Evolutionary conservation across 2,797 vertebrate species (phyloP).

Genomic region (Champsocephalus gunnari): DNA sequence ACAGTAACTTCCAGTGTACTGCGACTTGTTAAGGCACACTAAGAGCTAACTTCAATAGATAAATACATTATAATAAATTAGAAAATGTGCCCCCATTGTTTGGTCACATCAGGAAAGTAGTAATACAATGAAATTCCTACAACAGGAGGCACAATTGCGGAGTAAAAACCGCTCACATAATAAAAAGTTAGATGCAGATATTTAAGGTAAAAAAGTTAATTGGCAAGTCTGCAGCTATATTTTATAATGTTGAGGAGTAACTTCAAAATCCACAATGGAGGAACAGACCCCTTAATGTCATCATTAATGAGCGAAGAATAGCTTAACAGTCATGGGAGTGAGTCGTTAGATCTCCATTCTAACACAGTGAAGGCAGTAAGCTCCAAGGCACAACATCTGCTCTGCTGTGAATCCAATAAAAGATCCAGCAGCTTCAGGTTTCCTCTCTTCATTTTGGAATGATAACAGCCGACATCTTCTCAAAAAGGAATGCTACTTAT

Average conservation of each 20-base stretch:
- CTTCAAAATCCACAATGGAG: conserved; percentile 40
- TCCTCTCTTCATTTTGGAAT: conserved; percentile 25
- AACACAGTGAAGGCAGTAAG: conserved; percentile 22
- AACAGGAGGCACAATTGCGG: conserved; percentile 32
- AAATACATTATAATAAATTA: conserved; percentile 69
- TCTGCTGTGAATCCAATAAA: conserved; percentile 20
- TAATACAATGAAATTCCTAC: conserved; percentile 26
- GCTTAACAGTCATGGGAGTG: conserved; percentile 23
- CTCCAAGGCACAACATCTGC: conserved; percentile 37
- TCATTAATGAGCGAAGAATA: background rate
- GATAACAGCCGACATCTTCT: conserved; percentile 17
- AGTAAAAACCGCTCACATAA: conserved; percentile 31
- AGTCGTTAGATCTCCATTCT: conserved; percentile 16
- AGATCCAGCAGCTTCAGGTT: conserved; percentile 16
- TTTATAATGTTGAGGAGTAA: conserved; percentile 14
- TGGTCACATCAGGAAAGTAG: conserved; percentile 44
- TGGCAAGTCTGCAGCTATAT: conserved; percentile 47
- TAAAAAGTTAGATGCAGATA: conserved; percentile 33
- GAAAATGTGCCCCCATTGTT: conserved; percentile 37
- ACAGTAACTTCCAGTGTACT: conserved; percentile 22
- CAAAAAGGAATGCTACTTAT: conserved; percentile 13
- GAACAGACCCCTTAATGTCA: conserved; percentile 25
- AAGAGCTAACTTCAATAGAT: conserved; percentile 49
- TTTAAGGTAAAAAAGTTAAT: conserved; percentile 44
- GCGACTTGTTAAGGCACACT: conserved; percentile 49